These are phyloP conservation scores for Phalacrocorax carbo DNA, from an alignment of 2,113 vertebrate genomes.

Conservation along the genomic window DNA sequence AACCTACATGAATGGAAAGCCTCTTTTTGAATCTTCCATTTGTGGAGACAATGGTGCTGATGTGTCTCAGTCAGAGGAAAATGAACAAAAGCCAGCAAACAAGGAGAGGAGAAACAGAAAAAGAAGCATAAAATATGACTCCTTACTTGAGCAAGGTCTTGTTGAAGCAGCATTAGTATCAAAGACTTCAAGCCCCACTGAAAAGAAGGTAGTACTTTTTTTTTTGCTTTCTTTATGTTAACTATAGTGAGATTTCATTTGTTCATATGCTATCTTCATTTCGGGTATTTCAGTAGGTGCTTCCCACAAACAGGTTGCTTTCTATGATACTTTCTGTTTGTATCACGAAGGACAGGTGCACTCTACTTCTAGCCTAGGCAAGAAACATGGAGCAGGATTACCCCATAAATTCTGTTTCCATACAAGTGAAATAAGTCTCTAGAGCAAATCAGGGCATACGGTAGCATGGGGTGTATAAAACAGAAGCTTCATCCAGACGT, in stretches of 20 bases:
- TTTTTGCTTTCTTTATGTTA: neutral
- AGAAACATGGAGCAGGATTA: neutral
- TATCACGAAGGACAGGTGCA: neutral
- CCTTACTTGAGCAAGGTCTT: constrained; percentile 73
- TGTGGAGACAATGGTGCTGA: constrained; percentile 80
- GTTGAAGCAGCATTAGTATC: constrained; percentile 65
- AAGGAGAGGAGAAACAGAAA: constrained; percentile 79
- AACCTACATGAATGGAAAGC: constrained; percentile 86
- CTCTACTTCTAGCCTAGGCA: neutral
- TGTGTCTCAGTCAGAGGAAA: constrained; percentile 62
- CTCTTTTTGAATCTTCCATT: constrained; percentile 84
- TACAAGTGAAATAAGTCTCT: neutral
- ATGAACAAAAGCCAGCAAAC: constrained; percentile 71
- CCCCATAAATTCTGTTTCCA: neutral
- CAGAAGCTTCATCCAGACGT: neutral
- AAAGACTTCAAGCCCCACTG: constrained; percentile 57
- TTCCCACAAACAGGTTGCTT: neutral
- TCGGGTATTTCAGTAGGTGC: neutral
- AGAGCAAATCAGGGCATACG: neutral
- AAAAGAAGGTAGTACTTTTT: constrained; percentile 71
- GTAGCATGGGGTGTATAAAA: neutral
- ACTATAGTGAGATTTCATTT: neutral
- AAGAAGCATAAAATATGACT: constrained; percentile 76
- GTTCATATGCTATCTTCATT: neutral
- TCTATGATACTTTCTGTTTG: neutral